Conservation (phyloP, 2,797 vertebrate species). For the Xenentodon cancila region DNA sequence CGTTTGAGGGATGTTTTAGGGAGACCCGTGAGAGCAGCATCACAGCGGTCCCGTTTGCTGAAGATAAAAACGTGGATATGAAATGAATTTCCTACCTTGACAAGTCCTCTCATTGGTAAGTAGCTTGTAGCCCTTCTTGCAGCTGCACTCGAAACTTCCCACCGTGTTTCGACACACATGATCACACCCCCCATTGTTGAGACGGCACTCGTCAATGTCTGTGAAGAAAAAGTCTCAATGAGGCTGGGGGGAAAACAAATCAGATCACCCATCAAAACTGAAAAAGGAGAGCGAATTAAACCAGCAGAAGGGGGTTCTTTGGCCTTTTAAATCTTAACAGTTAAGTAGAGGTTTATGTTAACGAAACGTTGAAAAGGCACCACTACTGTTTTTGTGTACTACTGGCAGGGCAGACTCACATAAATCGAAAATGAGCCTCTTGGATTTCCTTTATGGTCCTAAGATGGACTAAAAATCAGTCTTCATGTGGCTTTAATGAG, state of each 20-base stretch:
- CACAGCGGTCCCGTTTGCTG: too few species aligned
- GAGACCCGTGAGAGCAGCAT: too few species aligned
- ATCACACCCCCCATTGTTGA: constrained; percentile 96
- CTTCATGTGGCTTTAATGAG: constrained; percentile 54
- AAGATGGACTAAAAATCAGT: constrained; percentile 19
- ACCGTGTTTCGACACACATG: constrained; percentile 97
- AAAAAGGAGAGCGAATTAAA: constrained; percentile 8
- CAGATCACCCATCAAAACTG: constrained; percentile 10
- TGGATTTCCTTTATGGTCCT: constrained; percentile 39
- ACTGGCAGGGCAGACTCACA: neutral
- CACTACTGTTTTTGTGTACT: constrained; percentile 7
- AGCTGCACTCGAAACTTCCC: constrained; percentile 98
- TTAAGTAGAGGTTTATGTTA: neutral
- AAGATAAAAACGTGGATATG: too few species aligned
- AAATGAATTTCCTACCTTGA: constrained; percentile 83
- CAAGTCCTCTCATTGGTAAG: constrained; percentile 97
- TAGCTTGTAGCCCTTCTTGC: constrained; percentile 97
- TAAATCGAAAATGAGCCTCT: constrained; percentile 37
- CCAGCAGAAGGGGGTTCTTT: constrained; percentile 1
- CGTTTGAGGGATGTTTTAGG: too few species aligned
- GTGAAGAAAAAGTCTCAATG: constrained; percentile 40
- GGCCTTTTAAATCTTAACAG: constrained; percentile 3
- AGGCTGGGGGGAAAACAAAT: constrained; percentile 1
- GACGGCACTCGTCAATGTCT: constrained; percentile 96
- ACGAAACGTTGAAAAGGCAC: constrained; percentile 13